Evolutionary conservation across 2,888 invertebrate genomes (phyloP).

Genomic region (Scaptodrosophila latifasciaeformis): DNA sequence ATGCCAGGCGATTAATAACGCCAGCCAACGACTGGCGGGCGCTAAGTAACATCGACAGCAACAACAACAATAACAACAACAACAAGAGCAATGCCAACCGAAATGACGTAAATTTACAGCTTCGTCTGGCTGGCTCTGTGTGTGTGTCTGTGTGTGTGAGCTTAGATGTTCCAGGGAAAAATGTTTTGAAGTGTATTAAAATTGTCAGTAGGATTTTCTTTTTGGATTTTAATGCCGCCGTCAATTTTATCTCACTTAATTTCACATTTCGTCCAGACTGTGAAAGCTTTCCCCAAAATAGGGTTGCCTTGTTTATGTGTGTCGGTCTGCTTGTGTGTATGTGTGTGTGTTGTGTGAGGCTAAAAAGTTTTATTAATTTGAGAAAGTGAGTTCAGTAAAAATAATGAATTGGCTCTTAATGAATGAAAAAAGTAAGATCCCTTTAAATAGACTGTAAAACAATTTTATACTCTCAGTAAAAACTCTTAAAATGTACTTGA

Average conservation of each 20-base stretch:
- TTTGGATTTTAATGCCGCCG: slow-evolving; percentile 42
- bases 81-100: slow-evolving; percentile 9
- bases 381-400: too few relatives aligned
- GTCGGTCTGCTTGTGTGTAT: too few relatives aligned
- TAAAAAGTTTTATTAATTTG: too few relatives aligned
- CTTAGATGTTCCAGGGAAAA: slow-evolving; percentile 26
- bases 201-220: slow-evolving; percentile 23
- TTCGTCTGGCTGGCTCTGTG: slow-evolving; percentile 12
- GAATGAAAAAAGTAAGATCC: too few relatives aligned
- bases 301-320: too few relatives aligned
- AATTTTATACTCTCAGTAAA: too few relatives aligned
- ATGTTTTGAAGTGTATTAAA: slow-evolving; percentile 57
- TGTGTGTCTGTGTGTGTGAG: not conserved
- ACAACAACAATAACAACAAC: not conserved
- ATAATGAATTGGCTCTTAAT: too few relatives aligned
- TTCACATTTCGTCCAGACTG: slow-evolving; percentile 44
- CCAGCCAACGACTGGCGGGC: slow-evolving; percentile 19
- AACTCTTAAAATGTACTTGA: too few relatives aligned
- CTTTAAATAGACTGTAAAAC: too few relatives aligned
- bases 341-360: slow-evolving; percentile 6
- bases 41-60: slow-evolving; percentile 23
- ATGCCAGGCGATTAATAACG: slow-evolving; percentile 63
- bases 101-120: slow-evolving; percentile 24
- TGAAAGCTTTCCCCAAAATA: slow-evolving; percentile 12
- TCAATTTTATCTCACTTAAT: slow-evolving; percentile 60